Base-by-base conservation (phyloP, 2,888 invertebrate genomes). In the Aleiodes alternator region DNA sequence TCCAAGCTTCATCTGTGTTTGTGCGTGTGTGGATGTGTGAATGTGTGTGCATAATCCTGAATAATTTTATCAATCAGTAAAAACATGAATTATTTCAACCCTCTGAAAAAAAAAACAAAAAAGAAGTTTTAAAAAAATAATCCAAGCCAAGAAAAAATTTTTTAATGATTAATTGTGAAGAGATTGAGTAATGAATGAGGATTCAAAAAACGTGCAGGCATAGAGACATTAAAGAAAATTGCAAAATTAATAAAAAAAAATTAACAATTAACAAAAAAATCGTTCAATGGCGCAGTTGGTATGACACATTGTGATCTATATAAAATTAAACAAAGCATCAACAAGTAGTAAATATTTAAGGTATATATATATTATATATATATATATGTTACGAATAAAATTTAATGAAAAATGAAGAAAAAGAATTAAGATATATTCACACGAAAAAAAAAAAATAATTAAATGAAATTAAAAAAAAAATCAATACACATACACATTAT, bases 251-350 rank as follows among this genome's bases (percentile, higher is more conserved):
- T 23, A 23, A 23, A 23, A 23, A 23, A 23, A 23, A 81, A 80
- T 43, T 1, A 43, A 82, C 50, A 51, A 50, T 53, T 34, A 50
- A 74, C n/a, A 16, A 56, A 55, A 68, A 59, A 57, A 38, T 56
- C 81, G 84, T 85, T 87, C 78, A 85, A 82, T 83, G 86, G 83
- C 84, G 85, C 83, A 84, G 84, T 83, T 86, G 87, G 87, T 87
- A 86, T 85, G 87, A 87, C 85, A 87, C 84, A 87, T 88, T 88
- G 88, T 88, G 87, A 87, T 88, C 87, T 87, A 87, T 86, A 85
- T 82, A 87, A 87, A 87, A 87, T 84, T 64, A 64, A 64, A 87
- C 84, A 84, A 87, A 86, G 82, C 85, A 87, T 86, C 85, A 85
- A 85, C 81, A 86, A 85, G 87, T 87, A 87, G 85, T 87, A 86